Base-by-base conservation (phyloP, 2,113 vertebrate species). In the Chlamydotis undulata region DNA sequence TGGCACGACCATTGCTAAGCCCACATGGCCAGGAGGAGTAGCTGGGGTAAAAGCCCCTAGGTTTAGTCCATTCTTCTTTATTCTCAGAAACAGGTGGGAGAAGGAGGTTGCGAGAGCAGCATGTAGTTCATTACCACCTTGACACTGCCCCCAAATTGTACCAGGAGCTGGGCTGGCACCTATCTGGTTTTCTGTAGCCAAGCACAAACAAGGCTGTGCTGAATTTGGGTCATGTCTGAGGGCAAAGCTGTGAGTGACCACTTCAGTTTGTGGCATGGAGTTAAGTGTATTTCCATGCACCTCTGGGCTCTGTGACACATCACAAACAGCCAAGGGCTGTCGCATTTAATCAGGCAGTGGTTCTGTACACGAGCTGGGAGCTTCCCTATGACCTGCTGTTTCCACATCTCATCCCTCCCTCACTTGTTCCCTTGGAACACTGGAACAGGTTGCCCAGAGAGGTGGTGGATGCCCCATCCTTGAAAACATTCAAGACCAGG, bases 211-310 rank as follows among this genome's bases (percentile, higher is more conserved):
- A 59, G 35, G 19, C 28, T 67, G 10, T 16, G 45, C 26, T 70
- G 82, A 91, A 95, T 91, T 22, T 93, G 85, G 75, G 92, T 95
- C 82, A 88, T 4, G 7, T 61, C 43, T 45, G 57, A 83, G 55
- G 53, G 59, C 24, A 64, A 47, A 93, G 45, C 29, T 6, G 0
- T 10, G 47, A 78, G 39, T 67, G 89, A 76, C 80, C 55, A 10
- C 65, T 90, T 55, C 37, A 33, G 67, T 45, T 65, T 65, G 63
- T 67, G 70, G n/a, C 55, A 31, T 2, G 43, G 53, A 61, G 60
- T 43, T 67, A 47, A 37, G 31, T 7, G 16, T 10, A 35, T 45
- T 92, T 78, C 59, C 76, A 22, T 15, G 70, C 29, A 26, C 43
- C 77, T 65, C 85, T 88, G 49, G 23, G 37, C 53, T 60, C 65